A percentile compares a stretch with the other conserved stretches of the same genome.
These are phyloP conservation scores for Electrona antarctica DNA, from an alignment of 2,113 vertebrate species.

Conservation along the genomic window DNA sequence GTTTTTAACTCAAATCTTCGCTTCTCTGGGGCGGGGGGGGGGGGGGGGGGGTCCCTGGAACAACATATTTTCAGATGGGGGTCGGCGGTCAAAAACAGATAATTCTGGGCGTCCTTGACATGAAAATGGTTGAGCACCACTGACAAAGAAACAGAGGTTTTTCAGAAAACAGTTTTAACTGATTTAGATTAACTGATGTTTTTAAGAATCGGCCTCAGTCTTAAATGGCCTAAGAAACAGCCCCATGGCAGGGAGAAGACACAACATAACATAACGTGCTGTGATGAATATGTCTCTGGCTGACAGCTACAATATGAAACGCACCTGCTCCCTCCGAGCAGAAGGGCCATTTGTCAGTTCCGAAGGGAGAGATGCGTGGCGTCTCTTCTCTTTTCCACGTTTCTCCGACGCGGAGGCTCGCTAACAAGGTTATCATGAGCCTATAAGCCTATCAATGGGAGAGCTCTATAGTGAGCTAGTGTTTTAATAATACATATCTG, in stretches of 20 bases:
- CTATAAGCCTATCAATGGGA: constrained; percentile 51
- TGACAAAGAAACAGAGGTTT: too few relatives aligned
- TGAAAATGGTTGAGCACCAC: too few relatives aligned
- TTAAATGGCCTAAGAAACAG: constrained; percentile 6
- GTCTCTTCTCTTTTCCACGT: constrained; percentile 19
- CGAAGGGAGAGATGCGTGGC: constrained; percentile 6
- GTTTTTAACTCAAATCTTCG: too few relatives aligned
- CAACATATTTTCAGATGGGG: too few relatives aligned
- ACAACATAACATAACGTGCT: constrained; percentile 46
- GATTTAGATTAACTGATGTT: too few relatives aligned
- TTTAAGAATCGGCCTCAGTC: too few relatives aligned
- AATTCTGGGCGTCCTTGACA: too few relatives aligned
- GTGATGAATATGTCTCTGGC: constrained; percentile 38
- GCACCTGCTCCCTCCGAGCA: constrained; percentile 46
- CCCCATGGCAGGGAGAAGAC: constrained; percentile 22
- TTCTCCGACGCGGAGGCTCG: constrained; percentile 21
- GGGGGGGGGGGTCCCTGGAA: too few relatives aligned
- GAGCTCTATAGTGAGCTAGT: neutral
- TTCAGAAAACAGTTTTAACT: too few relatives aligned
- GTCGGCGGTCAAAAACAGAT: too few relatives aligned
- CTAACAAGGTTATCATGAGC: constrained; percentile 63
- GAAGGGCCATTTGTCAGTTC: constrained; percentile 29
- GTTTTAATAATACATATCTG: too few relatives aligned
- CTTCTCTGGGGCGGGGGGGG: too few relatives aligned
- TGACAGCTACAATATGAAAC: constrained; percentile 53